Conservation (phyloP, 1,140 invertebrate species). For the Sitophilus oryzae region DNA sequence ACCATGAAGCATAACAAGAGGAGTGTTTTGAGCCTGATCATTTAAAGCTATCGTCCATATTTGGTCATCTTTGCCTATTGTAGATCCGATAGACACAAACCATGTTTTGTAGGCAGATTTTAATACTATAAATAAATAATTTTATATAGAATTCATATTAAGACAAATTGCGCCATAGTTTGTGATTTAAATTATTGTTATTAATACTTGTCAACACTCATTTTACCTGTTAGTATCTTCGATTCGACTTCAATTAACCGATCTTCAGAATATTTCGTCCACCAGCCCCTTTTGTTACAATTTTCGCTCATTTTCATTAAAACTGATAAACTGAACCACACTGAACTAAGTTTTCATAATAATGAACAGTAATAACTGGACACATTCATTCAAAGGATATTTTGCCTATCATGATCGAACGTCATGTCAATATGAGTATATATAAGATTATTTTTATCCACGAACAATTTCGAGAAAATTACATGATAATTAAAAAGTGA, state of each 20-base stretch:
- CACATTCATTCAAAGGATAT: no score
- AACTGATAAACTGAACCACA: no score
- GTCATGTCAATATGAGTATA: no score
- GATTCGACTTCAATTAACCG: slow-evolving; percentile 77
- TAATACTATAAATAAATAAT: slow-evolving; percentile 47
- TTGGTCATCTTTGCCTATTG: slow-evolving; percentile 65
- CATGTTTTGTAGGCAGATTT: slow-evolving; percentile 73
- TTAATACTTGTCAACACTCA: not conserved
- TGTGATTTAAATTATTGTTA: no score
- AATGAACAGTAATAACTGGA: no score
- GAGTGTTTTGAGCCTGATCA: slow-evolving; percentile 62
- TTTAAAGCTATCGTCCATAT: slow-evolving; percentile 86
- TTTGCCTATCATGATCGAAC: no score
- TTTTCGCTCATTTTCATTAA: slow-evolving; percentile 19
- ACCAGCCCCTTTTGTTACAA: slow-evolving; percentile 54
- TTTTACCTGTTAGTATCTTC: slow-evolving; percentile 73
- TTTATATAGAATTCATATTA: no score
- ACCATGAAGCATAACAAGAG: slow-evolving; percentile 88
- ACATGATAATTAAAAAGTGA: no score
- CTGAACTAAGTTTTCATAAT: no score
- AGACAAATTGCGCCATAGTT: no score
- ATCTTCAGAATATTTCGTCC: slow-evolving; percentile 73
- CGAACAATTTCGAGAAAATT: no score
- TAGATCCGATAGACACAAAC: slow-evolving; percentile 79
- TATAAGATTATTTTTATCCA: no score